Conservation (phyloP, 1,140 invertebrate species). For the Drosophila equinoxialis region DNA sequence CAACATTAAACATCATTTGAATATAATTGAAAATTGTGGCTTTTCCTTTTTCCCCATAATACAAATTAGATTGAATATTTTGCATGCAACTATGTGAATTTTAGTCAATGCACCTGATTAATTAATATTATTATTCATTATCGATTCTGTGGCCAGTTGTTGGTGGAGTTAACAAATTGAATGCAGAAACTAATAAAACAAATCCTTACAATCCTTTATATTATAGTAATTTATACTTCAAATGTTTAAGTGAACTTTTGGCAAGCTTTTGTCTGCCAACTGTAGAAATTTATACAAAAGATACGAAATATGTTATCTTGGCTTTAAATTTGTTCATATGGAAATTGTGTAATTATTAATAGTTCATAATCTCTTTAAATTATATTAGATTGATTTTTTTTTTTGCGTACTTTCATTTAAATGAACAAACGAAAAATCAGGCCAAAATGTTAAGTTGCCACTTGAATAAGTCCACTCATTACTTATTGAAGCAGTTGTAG, state of each 20-base stretch:
- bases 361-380: background rate
- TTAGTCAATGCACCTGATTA: slow-evolving; percentile 23
- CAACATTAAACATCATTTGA: slow-evolving; percentile 45
- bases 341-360: too few species aligned
- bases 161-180: background rate
- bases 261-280: background rate
- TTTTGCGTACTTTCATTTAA: background rate
- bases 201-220: background rate
- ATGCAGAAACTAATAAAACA: slow-evolving; percentile 6
- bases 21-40: slow-evolving; percentile 52
- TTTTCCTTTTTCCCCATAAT: slow-evolving; percentile 8
- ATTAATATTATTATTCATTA: slow-evolving; percentile 19
- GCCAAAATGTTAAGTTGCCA: slow-evolving; percentile 50
- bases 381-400: background rate
- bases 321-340: too few species aligned
- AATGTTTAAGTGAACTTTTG: background rate
- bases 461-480: slow-evolving; percentile 55
- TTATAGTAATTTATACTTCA: too few species aligned
- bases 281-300: too few species aligned
- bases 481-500: slow-evolving; percentile 72
- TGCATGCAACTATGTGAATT: slow-evolving; percentile 13
- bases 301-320: too few species aligned
- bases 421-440: slow-evolving; percentile 50
- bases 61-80: slow-evolving; percentile 19
- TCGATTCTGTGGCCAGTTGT: background rate